phyloP scores from a whole-genome alignment of 2,888 invertebrate species.

The Falcaria lacertinaria region DNA sequence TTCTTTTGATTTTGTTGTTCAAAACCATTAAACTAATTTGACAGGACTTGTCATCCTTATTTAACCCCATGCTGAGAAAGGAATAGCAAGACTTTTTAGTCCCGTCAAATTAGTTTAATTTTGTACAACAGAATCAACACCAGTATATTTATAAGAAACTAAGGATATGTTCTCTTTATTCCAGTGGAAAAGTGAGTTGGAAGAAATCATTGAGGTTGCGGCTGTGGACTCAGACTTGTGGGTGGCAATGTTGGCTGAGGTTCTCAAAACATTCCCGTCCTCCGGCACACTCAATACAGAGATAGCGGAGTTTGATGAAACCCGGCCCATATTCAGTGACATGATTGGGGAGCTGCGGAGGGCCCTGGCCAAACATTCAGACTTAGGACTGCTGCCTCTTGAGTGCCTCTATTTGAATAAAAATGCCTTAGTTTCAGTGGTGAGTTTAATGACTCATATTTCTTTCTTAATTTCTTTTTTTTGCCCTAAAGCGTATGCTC shows the following conservation, averaged over 20 bases:
- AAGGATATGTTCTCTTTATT: constrained; percentile 25
- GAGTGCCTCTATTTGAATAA: constrained; percentile 98
- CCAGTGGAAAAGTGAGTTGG: constrained; percentile 97
- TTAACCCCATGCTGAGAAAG: too few species aligned
- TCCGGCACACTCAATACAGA: constrained; percentile 94
- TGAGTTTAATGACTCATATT: too few species aligned
- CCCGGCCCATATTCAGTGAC: constrained; percentile 93
- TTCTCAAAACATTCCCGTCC: constrained; percentile 95
- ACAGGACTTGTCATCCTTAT: too few species aligned
- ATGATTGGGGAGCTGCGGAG: constrained; percentile 91
- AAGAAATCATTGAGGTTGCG: constrained; percentile 96
- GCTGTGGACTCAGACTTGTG: constrained; percentile 96
- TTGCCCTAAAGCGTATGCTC: too few species aligned
- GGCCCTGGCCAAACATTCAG: constrained; percentile 90
- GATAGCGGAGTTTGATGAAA: constrained; percentile 92
- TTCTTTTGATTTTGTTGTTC: too few species aligned
- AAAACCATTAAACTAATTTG: too few species aligned
- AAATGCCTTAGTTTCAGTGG: constrained; percentile 92
- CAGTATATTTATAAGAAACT: too few species aligned
- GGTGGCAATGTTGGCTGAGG: constrained; percentile 98
- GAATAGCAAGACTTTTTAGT: too few species aligned
- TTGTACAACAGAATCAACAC: too few species aligned
- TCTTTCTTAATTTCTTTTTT: too few species aligned
- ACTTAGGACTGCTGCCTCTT: constrained; percentile 92
- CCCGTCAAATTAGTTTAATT: too few species aligned